Evolutionary conservation across 1,140 invertebrate genomes (phyloP), one percentile per base, ranked within the genome.

Genomic region (Aphaenogaster floridana): DNA sequence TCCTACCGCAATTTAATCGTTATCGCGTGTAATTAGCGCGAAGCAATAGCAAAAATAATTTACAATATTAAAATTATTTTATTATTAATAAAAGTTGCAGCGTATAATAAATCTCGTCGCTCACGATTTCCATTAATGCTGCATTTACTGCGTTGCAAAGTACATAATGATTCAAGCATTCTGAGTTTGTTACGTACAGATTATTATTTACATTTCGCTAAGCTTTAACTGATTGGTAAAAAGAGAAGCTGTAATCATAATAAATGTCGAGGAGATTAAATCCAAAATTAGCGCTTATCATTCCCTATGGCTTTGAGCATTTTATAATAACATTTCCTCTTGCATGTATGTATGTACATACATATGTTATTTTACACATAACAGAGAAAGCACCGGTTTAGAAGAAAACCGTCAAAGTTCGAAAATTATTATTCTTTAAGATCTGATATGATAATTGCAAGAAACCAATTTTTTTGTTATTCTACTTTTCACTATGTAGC

Each of bases 51-150:
- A 34, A 42, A 64, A 61, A 36, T 64, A 36, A 36, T 63, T 28
- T 42, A 42, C 21, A 7, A 64, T 64, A 34, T 36, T 36, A 36
- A 61, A 63, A 78, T 78, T 76, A 57, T 76, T 57, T 66, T 15
- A 21, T 21, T 13, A 57, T 76, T 42, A 66, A 39, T 63, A 48
- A 48, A 64, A 66, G 0, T 66, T 17, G 57, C 28, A 34, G 13
- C 21, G n/a, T n/a, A 48, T 64, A 50, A 78, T 34, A 34, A 36
- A 21, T 52, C 6, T 66, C 9, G 0, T 15, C 15, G 15, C 28
- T 28, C 8, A 48, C 66, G 28, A 64, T 39, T 9, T 63, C 9
- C 5, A 63, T 39, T 52, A 50, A 3, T 5, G 6, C 2, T 28
- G 45, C 2, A 64, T 36, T 79, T 28, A 52, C 36, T 36, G 17